Base-by-base conservation (phyloP, 2,113 vertebrate genomes). In the Chlorodrepanis virens region DNA sequence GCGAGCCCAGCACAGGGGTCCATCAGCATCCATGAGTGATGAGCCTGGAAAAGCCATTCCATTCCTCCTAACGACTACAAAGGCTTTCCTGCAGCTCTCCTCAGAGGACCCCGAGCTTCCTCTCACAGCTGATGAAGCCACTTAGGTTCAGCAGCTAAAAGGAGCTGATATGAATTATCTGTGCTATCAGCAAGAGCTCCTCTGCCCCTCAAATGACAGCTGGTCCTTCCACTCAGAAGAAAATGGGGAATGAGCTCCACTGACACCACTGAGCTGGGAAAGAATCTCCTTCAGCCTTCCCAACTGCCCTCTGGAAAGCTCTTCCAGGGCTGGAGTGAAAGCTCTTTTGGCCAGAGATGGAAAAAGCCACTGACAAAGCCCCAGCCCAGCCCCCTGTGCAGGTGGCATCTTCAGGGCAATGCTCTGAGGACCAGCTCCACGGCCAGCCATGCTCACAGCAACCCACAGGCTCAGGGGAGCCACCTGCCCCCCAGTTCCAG, bases 71-170 rank as follows among this genome's bases (percentile, higher is more conserved):
- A 69, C 18, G 33, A 31, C 78, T 42, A 10, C 63, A 60, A 12
- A 91, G 44, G n/a, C 45, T 93, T 52, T 45, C 22, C 78, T 57
- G 19, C 67, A 69, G 49, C 5, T 29, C 63, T 91, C 75, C 84
- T 82, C 16, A 44, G 82, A 94, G 68, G 40, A 63, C 53, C 76
- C 59, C 1, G 2, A 29, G 82, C 82, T 79, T 79, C 57, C 57
- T 61, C 84, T 45, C 1, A 0, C 69, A 75, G 69, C 39, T 84
- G 80, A 77, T 47, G 69, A 60, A 87, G 65, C 57, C 42, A 79
- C 27, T 79, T 54, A 50, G 25, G 85, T 37, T 33, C 70, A 93
- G 74, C 61, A 84, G 75, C 78, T 85, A 47, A 91, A 92, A 85
- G 37, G 53, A 94, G 70, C 39, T 0, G 0, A 67, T 59, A 77